Base-by-base conservation (phyloP, 2,797 vertebrate genomes). In the Myripristis jacobus region DNA sequence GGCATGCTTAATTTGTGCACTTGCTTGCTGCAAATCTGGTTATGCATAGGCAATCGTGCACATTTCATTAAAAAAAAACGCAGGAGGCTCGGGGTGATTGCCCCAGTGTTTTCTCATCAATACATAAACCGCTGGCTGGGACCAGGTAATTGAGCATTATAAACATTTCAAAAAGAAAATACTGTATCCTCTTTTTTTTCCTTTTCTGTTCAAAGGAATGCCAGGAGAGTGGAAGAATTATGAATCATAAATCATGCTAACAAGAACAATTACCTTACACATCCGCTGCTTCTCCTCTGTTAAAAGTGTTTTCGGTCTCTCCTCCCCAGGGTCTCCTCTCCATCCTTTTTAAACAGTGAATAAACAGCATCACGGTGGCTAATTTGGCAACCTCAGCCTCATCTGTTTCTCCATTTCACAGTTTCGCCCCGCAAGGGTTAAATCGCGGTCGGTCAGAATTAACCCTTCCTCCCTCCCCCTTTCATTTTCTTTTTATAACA, bases 121-220 rank as follows among this genome's bases (percentile, higher is more conserved):
- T 85, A 87, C 83, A 89, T 79, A 89, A 90, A 87, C 84, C 41
- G 75, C 74, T 81, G 79, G 78, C 61, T 81, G 87, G 82, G 63
- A 75, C 83, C 85, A 86, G 89, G 89, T 94, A 93, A 95, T 95
- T 93, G 95, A 94, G 84, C 82, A 90, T 92, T 88, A 91, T 90
- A 95, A 94, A 91, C 34, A 34, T 84, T 66, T 61, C 50, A 61
- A 70, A 75, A 79, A 44, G 34, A 75, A 90, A 86, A 91, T 86
- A 86, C 87, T 88, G 87, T 60, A 80, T 79, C 73, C 65, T 79
- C 83, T 51, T 77, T 66, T 83, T 83, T n/a, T n/a, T n/a, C 80
- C 86, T 67, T 92, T 92, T 73, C 41, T 75, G 62, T 85, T 84
- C 80, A 85, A 83, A 77, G 70, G 67, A 85, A 87, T 80, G 57